A percentile compares a stretch with the other conserved stretches of the same genome.
Conservation (phyloP, 2,888 invertebrate species). For the Rotaria macrura region DNA sequence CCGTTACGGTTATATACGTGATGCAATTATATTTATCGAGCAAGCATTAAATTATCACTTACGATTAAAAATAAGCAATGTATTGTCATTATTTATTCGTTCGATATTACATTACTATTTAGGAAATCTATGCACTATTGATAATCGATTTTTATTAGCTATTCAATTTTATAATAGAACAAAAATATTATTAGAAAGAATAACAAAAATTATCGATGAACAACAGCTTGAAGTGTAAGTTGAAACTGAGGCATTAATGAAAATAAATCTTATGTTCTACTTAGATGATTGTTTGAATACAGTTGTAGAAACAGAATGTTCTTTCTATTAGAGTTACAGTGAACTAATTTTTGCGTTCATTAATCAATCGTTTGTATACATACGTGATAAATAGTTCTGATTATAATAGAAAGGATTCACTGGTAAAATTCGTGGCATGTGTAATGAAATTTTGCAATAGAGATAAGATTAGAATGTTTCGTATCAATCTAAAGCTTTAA, state of each 20-base stretch:
- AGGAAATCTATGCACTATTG: background rate
- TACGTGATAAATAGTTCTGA: no score
- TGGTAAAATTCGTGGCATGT: no score
- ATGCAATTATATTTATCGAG: constrained; percentile 3
- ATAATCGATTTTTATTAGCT: background rate
- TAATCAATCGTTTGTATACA: no score
- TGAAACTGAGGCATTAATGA: background rate
- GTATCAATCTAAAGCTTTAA: no score
- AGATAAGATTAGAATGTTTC: no score
- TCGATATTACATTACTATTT: constrained; percentile 10
- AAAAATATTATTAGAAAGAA: background rate
- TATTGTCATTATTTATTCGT: background rate
- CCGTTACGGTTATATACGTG: constrained; percentile 1
- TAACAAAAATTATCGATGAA: background rate
- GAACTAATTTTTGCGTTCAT: no score
- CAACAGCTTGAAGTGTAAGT: background rate
- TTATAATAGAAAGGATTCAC: no score
- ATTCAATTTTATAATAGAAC: constrained; percentile 3
- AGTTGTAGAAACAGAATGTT: no score
- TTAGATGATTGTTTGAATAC: no score
- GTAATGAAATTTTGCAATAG: no score
- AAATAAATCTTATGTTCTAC: no score
- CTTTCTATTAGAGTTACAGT: no score
- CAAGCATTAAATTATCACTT: background rate
- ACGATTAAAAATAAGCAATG: background rate